phyloP scores from a whole-genome alignment of 1,140 invertebrate species.

The Hyles vespertilio region DNA sequence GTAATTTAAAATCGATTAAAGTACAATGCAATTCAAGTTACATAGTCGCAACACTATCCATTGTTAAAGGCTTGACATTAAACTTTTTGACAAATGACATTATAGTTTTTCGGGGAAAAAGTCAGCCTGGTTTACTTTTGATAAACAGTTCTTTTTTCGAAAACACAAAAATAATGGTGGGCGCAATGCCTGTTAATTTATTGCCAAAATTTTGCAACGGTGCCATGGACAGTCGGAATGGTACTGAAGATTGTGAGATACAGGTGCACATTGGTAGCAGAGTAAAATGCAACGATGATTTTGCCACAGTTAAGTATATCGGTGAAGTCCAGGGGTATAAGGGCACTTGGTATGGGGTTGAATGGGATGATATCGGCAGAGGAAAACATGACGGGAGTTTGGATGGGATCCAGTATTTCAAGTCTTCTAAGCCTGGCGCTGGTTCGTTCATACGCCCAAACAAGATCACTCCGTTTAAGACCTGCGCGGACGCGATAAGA shows the following conservation, averaged over 20 bases:
- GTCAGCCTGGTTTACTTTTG: conserved; percentile 68
- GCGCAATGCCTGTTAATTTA: conserved; percentile 72
- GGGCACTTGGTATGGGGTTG: conserved; percentile 90
- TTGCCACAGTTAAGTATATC: conserved; percentile 67
- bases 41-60: no score
- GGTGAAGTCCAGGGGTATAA: conserved; percentile 76
- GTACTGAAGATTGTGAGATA: conserved; percentile 51
- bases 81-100: conserved; percentile 11
- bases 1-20: no score
- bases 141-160: conserved; percentile 69
- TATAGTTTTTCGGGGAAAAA: conserved; percentile 43
- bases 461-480: conserved; percentile 84
- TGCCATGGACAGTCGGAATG: conserved; percentile 65
- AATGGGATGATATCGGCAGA: conserved; percentile 92
- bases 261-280: conserved; percentile 65
- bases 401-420: conserved; percentile 88
- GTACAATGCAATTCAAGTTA: no score
- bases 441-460: conserved; percentile 91
- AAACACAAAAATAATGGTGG: conserved; percentile 71
- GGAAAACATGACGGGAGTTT: conserved; percentile 94
- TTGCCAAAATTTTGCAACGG: conserved; percentile 72
- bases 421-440: conserved; percentile 81
- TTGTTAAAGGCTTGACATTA: conserved; percentile 25
- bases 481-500: conserved; percentile 83
- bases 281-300: conserved; percentile 63